Evolutionary conservation across 2,113 vertebrate genomes (phyloP).

Genomic region (Labeo rohita): DNA sequence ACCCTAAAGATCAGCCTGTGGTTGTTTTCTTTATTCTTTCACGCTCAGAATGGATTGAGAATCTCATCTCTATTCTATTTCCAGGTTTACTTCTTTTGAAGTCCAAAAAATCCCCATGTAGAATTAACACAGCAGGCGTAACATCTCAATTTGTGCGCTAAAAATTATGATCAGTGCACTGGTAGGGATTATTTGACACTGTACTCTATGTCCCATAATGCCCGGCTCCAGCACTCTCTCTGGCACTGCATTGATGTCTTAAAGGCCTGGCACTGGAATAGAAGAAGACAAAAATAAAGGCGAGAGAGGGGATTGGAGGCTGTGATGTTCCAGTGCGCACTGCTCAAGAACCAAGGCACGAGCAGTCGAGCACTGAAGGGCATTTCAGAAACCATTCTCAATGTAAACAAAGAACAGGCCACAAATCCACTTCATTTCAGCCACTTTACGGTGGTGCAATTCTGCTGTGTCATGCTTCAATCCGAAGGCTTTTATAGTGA

Average conservation of each 20-base stretch:
- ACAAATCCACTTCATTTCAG: conserved; percentile 6
- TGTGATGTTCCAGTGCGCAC: not conserved
- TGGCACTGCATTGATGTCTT: conserved; percentile 14
- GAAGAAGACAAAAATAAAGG: conserved; percentile 11
- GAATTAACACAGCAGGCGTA: not conserved
- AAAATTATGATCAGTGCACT: not conserved
- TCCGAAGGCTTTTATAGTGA: not conserved
- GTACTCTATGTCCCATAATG: conserved; percentile 34
- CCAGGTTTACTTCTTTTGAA: not conserved
- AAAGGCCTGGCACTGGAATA: conserved; percentile 21
- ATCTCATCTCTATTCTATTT: not conserved
- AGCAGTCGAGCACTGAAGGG: conserved; percentile 16
- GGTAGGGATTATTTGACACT: not conserved
- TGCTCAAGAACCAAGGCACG: not conserved
- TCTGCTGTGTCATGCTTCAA: not conserved
- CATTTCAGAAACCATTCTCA: conserved; percentile 12
- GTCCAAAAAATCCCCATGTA: not conserved
- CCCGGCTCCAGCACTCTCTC: conserved; percentile 30
- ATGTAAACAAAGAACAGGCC: conserved; percentile 16
- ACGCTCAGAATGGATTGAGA: not conserved
- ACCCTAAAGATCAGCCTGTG: not conserved
- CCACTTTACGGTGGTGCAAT: not conserved
- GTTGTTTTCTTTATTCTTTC: not conserved
- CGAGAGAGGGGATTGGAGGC: not conserved
- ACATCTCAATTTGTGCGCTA: not conserved